Evolutionary conservation across 1,140 invertebrate genomes (phyloP).

Genomic region (Drosophila prosaltans): DNA sequence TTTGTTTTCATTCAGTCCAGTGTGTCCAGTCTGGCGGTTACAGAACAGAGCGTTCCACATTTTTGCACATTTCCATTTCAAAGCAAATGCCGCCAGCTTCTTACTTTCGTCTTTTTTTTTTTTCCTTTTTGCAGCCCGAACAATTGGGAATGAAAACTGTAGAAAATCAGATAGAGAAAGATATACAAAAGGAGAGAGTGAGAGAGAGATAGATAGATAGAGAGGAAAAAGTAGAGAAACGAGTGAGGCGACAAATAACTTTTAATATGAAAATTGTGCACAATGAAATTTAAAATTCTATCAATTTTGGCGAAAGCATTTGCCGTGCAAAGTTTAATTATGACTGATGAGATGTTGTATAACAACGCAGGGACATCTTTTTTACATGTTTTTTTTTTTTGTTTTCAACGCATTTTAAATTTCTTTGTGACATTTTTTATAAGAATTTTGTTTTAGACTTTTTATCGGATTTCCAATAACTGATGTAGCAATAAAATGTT

Average conservation of each 20-base stretch:
- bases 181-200: background rate
- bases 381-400: no score
- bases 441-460: no score
- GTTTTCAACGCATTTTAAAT: no score
- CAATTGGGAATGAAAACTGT: constrained; percentile 47
- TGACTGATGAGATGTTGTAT: constrained; percentile 33
- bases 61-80: constrained; percentile 60
- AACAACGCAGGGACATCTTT: background rate
- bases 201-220: background rate
- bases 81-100: constrained; percentile 58
- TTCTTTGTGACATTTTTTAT: no score
- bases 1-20: constrained; percentile 52
- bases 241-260: constrained; percentile 38
- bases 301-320: constrained; percentile 40
- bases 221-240: background rate
- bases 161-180: background rate
- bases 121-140: constrained; percentile 24
- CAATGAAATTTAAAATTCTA: constrained; percentile 64
- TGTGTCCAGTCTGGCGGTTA: constrained; percentile 36
- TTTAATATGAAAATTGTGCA: constrained; percentile 48
- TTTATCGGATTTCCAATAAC: no score
- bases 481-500: no score
- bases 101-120: constrained; percentile 2
- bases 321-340: constrained; percentile 29
- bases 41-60: constrained; percentile 21